Evolutionary conservation across 2,113 vertebrate species (phyloP).

Genomic region (Illadopsis cleaveri): DNA sequence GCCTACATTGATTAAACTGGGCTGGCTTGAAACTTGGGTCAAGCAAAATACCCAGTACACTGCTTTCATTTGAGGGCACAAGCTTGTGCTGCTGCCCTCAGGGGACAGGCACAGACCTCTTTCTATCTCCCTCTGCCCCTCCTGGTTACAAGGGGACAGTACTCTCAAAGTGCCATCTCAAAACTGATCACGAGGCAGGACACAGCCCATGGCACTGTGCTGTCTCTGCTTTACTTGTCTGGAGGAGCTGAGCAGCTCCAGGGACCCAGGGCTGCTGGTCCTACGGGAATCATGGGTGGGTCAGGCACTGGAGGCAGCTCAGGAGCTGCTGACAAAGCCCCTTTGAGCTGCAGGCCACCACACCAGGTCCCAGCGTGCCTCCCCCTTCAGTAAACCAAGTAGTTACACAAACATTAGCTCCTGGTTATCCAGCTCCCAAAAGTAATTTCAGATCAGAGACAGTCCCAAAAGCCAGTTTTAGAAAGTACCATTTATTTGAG

Average conservation of each 20-base stretch:
- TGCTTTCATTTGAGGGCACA: not conserved
- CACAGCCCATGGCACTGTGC: rapidly evolving
- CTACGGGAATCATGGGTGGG: not conserved
- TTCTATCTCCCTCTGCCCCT: not conserved
- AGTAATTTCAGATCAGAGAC: conserved; percentile 11
- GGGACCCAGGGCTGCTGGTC: not conserved
- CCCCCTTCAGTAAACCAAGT: not conserved
- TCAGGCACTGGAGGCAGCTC: not conserved
- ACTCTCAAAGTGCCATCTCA: not conserved
- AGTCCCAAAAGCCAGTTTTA: conserved; percentile 41
- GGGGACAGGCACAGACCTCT: not conserved
- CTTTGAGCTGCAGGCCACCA: not conserved
- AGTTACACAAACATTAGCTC: not conserved
- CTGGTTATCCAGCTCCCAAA: not conserved
- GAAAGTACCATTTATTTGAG: conserved; percentile 80
- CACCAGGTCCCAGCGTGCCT: not conserved
- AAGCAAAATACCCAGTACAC: not conserved
- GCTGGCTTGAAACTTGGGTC: not conserved
- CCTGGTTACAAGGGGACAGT: not conserved
- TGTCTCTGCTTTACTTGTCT: not conserved
- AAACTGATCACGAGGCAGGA: not conserved
- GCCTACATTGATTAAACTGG: not conserved
- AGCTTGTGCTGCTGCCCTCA: rapidly evolving
- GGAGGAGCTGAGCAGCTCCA: not conserved
- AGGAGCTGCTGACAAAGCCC: not conserved